Conservation (phyloP, 2,888 invertebrate genomes). For the Troides aeacus region DNA sequence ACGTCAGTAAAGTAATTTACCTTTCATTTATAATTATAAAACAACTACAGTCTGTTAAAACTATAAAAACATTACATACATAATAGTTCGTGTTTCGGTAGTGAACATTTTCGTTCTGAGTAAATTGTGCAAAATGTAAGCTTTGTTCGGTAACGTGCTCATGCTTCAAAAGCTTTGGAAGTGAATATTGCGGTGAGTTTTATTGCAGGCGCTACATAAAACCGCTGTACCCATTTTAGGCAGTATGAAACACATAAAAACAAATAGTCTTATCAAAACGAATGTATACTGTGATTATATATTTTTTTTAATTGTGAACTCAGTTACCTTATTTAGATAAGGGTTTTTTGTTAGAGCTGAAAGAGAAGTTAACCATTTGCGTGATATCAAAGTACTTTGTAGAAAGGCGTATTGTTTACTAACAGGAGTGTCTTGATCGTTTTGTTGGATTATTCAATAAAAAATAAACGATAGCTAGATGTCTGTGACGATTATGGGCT, state of each 20-base stretch:
- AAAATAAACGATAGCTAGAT: no score
- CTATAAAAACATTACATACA: neutral
- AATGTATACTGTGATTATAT: neutral
- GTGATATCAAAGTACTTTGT: no score
- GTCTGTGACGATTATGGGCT: no score
- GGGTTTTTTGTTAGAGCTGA: no score
- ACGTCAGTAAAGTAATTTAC: no score
- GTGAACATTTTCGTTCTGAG: conserved; percentile 12
- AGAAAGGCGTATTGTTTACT: no score
- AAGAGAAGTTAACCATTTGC: no score
- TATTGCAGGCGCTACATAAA: conserved; percentile 17
- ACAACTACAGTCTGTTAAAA: neutral
- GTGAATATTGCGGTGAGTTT: conserved; percentile 22
- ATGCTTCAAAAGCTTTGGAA: conserved; percentile 10
- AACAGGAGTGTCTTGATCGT: no score
- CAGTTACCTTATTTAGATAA: neutral
- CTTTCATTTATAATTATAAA: neutral
- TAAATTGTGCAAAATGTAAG: conserved; percentile 19
- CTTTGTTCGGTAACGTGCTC: conserved; percentile 16
- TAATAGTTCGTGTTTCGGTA: neutral
- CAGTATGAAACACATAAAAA: neutral
- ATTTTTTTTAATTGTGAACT: neutral
- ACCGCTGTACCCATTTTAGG: neutral
- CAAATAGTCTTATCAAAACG: neutral
- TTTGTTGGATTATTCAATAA: no score